Evolutionary conservation across 1,140 invertebrate species (phyloP), one percentile per base, ranked within the genome.

Genomic region (Caenorhabditis inopinata): DNA sequence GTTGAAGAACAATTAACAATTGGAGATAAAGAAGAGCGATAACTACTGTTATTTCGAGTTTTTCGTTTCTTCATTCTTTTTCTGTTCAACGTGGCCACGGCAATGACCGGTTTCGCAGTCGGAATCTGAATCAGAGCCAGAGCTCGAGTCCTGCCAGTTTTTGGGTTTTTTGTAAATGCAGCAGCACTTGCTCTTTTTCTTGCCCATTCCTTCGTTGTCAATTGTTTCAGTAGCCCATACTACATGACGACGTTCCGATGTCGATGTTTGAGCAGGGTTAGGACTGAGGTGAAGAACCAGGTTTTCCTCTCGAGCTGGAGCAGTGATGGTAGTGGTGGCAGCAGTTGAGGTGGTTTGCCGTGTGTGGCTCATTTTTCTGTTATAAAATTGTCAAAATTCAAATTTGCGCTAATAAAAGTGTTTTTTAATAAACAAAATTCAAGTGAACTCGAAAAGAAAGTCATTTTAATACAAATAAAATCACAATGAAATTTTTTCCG

Each of bases 151-250:
- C 18, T 83, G 75, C 81, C 81, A 84, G 45, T 84, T 80, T n/a
- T 76, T 79, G 1, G 77, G 83, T 29, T 84, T 84, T 74, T 82
- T 84, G 51, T 84, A 84, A 23, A 84, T 83, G 32, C 83, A 84
- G 47, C 83, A 84, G 53, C 81, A 82, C 45, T 82, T 82, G 53
- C 77, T 80, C 53, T 82, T 82, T 42, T 79, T 79, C 46, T 80
- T 80, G 35, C 73, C 77, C 78, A 82, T 74, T n/a, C 74, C 62
- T 46, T 82, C 81, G 48, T 82, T 82, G 18, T 82, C 81, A 1
- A 82, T 78, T 12, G 76, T 78, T 18, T 78, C 76, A 3, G 76
- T 78, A 0, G 49, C 35, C 76, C 76, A 78, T 16, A 35, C 53
- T 2, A 78, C 76, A 38, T 78, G 49, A n/a, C 35, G 76, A 2